phyloP scores from a whole-genome alignment of 2,888 invertebrate species.

The Lottia scabra region DNA sequence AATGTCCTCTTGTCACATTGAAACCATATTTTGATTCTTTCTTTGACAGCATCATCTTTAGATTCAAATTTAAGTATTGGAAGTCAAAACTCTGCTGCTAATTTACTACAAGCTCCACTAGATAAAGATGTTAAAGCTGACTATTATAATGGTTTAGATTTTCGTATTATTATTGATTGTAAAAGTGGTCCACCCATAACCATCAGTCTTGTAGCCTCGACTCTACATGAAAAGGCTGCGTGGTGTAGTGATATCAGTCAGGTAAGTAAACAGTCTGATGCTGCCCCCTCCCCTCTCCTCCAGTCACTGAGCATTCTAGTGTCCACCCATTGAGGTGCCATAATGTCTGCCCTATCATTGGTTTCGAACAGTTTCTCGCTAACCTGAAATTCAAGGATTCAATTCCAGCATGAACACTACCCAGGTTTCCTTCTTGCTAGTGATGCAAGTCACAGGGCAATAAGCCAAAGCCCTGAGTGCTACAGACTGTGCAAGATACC shows the following conservation, averaged over 20 bases:
- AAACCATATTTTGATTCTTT: conserved; percentile 1
- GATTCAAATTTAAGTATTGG: conserved; percentile 62
- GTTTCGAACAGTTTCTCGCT: too few relatives aligned
- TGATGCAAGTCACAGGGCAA: too few relatives aligned
- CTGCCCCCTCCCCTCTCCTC: neutral
- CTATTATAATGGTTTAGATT: conserved; percentile 76
- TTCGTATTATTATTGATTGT: conserved; percentile 79
- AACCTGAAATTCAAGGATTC: too few relatives aligned
- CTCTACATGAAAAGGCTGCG: conserved; percentile 88
- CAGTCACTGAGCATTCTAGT: too few relatives aligned
- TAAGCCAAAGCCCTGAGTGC: too few relatives aligned
- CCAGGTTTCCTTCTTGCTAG: too few relatives aligned
- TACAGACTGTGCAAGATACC: too few relatives aligned
- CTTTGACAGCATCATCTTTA: conserved; percentile 58
- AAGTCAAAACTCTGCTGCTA: conserved; percentile 55
- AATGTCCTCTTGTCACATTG: too few relatives aligned
- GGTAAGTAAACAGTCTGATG: conserved; percentile 59
- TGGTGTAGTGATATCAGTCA: conserved; percentile 94
- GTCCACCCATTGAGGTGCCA: too few relatives aligned
- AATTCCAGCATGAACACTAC: too few relatives aligned
- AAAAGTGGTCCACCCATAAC: conserved; percentile 78
- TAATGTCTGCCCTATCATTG: too few relatives aligned
- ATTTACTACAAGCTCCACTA: conserved; percentile 48
- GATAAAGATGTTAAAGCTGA: conserved; percentile 56
- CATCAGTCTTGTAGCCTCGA: conserved; percentile 78